Evolutionary conservation across 2,797 vertebrate genomes (phyloP).

Genomic region (Peromyscus nudipes): DNA sequence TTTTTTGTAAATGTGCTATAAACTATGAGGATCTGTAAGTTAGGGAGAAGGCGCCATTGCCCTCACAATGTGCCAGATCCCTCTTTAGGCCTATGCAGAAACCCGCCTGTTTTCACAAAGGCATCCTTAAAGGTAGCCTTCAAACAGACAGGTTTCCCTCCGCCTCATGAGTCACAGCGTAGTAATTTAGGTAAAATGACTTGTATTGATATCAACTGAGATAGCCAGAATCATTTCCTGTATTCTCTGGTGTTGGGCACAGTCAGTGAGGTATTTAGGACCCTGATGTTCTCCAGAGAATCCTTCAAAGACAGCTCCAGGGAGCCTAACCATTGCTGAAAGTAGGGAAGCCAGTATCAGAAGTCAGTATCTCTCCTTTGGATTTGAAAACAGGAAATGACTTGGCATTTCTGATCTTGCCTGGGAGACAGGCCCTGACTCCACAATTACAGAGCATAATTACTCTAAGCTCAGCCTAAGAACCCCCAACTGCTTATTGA

Average conservation of each 20-base stretch:
- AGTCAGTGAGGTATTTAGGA: background rate
- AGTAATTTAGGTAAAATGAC: background rate
- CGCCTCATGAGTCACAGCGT: background rate
- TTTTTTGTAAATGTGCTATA: slow-evolving; percentile 81
- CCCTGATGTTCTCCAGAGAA: slow-evolving; percentile 26
- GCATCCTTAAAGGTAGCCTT: background rate
- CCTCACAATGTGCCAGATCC: slow-evolving; percentile 66
- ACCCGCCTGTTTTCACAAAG: slow-evolving; percentile 39
- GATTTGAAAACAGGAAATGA: slow-evolving; percentile 89
- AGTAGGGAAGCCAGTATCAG: slow-evolving; percentile 85
- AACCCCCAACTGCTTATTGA: slow-evolving; percentile 85
- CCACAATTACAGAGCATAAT: slow-evolving; percentile 78
- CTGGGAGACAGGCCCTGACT: slow-evolving; percentile 87
- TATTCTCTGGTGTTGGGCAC: background rate
- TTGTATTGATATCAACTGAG: background rate
- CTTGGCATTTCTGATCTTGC: slow-evolving; percentile 87
- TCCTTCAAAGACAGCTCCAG: slow-evolving; percentile 68
- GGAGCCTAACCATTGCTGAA: slow-evolving; percentile 80
- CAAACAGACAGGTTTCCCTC: background rate
- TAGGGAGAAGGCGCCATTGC: slow-evolving; percentile 70
- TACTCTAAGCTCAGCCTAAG: slow-evolving; percentile 83
- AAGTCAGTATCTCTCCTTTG: slow-evolving; percentile 87
- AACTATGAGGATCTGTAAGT: slow-evolving; percentile 82
- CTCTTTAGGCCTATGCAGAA: background rate
- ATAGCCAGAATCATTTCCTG: background rate